Conservation (phyloP, 2,113 vertebrate species). For the Burhinus oedicnemus region DNA sequence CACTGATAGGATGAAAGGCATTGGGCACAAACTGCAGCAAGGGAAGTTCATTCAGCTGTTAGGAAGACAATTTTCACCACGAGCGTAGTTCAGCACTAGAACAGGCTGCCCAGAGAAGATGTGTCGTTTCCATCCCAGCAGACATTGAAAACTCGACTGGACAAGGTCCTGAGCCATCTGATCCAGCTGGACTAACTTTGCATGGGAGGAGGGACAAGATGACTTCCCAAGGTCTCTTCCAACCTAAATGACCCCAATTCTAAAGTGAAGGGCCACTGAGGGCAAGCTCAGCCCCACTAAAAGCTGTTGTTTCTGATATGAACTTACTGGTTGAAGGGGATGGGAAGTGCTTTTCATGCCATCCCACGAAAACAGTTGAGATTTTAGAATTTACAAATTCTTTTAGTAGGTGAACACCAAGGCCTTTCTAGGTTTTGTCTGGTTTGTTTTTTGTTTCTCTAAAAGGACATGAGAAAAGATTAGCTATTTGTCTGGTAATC, state of each 20-base stretch:
- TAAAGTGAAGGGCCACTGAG: not conserved
- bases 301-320: not conserved
- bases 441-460: not conserved
- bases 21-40: not conserved
- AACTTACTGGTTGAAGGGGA: not conserved
- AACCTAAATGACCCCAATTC: not conserved
- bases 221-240: not conserved
- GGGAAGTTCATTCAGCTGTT: not conserved
- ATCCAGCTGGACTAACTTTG: not conserved
- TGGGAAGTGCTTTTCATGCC: not conserved
- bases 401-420: not conserved
- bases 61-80: not conserved
- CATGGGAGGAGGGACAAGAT: not conserved
- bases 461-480: not conserved
- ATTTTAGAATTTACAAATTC: not conserved
- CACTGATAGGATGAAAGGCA: not conserved
- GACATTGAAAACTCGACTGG: not conserved
- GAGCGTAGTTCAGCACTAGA: not conserved
- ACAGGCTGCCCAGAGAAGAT: not conserved
- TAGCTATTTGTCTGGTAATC: not conserved
- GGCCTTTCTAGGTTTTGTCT: not conserved
- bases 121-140: not conserved
- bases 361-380: not conserved
- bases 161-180: not conserved
- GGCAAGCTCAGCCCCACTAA: not conserved